phyloP scores from a whole-genome alignment of 2,797 vertebrate species.

The Chelidonichthys spinosus region DNA sequence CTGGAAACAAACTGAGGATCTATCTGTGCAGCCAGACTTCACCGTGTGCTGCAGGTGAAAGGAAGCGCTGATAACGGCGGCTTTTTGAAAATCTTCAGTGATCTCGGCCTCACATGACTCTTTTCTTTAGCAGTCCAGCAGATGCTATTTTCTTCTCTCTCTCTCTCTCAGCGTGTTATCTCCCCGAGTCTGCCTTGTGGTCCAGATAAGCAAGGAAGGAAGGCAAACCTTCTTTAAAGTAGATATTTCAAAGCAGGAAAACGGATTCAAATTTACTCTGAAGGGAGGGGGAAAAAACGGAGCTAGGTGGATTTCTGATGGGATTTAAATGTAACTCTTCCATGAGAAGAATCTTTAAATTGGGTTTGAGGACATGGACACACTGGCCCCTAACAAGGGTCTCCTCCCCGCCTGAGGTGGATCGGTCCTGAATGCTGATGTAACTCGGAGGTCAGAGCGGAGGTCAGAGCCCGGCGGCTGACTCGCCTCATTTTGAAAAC shows the following conservation, averaged over 20 bases:
- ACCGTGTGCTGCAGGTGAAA: conserved; percentile 14
- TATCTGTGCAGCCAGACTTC: conserved; percentile 12
- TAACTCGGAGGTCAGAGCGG: conserved; percentile 62
- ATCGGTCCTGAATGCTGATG: conserved; percentile 68
- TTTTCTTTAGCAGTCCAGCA: conserved; percentile 33
- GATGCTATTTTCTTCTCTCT: conserved; percentile 17
- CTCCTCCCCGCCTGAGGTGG: conserved; percentile 48
- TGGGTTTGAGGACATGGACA: conserved; percentile 25
- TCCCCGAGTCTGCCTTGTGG: conserved; percentile 36
- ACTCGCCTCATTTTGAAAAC: conserved; percentile 56
- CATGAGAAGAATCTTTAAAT: conserved; percentile 14
- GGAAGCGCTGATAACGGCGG: conserved; percentile 26
- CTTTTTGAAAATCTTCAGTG: conserved; percentile 27
- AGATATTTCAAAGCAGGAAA: neutral
- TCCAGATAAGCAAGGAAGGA: conserved; percentile 51
- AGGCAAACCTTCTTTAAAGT: conserved; percentile 30
- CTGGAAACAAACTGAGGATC: conserved; percentile 15
- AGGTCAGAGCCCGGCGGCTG: conserved; percentile 43
- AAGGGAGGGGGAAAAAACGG: neutral
- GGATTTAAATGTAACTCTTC: conserved; percentile 14
- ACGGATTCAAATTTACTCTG: neutral
- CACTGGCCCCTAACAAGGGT: conserved; percentile 48
- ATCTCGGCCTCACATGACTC: conserved; percentile 6
- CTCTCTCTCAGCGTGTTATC: conserved; percentile 41
- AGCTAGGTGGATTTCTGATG: neutral